Evolutionary conservation across 2,888 invertebrate genomes (phyloP).

Genomic region (Leptinotarsa rubiginosa): DNA sequence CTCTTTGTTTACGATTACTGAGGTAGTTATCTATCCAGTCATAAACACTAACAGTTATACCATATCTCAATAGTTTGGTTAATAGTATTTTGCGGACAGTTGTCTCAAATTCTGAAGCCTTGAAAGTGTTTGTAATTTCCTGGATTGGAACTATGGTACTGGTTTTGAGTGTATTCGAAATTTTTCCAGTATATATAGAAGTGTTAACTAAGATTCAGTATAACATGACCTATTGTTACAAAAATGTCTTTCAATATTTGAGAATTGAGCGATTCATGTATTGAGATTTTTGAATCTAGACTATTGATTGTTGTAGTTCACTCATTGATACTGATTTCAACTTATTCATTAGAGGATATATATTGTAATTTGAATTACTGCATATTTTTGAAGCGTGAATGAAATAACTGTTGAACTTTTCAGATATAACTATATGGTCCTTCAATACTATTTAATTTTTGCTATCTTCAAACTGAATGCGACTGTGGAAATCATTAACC

Average conservation of each 20-base stretch:
- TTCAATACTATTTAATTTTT: not conserved
- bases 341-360: not conserved
- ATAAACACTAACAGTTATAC: too few species aligned
- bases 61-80: too few species aligned
- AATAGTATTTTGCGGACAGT: too few species aligned
- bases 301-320: constrained; percentile 8
- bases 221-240: constrained; percentile 15
- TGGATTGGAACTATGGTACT: constrained; percentile 14
- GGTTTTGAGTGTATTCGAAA: not conserved
- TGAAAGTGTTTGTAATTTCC: not conserved
- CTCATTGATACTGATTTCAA: not conserved
- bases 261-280: constrained; percentile 9
- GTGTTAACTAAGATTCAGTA: constrained; percentile 11
- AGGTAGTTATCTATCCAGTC: too few species aligned
- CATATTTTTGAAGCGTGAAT: too few species aligned
- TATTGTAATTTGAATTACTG: not conserved
- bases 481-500: not conserved
- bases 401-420: not conserved
- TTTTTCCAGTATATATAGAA: constrained; percentile 7
- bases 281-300: not conserved
- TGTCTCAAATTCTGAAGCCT: constrained; percentile 16
- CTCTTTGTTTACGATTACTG: too few species aligned
- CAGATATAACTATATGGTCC: not conserved
- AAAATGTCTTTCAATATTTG: constrained; percentile 17
- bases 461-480: not conserved